Conservation (phyloP, 2,797 vertebrate genomes). For the Gymnothorax reevesii region DNA sequence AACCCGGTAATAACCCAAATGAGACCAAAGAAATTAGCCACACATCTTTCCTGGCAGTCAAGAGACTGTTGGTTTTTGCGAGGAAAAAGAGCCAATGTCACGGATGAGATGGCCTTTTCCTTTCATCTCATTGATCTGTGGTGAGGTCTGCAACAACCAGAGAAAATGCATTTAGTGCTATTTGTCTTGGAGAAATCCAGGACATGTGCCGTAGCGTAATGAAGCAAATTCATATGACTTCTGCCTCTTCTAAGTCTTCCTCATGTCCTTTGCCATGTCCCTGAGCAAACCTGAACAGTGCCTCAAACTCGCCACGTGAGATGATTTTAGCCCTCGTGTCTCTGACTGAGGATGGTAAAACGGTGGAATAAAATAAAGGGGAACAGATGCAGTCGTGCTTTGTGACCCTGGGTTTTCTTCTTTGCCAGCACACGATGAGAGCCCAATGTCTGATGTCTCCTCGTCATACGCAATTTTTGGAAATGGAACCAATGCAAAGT, state of each 20-base stretch:
- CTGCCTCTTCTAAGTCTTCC: neutral
- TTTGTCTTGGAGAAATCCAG: neutral
- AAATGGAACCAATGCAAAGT: neutral
- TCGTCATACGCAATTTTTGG: neutral
- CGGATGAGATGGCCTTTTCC: neutral
- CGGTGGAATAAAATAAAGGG: neutral
- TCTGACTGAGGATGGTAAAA: neutral
- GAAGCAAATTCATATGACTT: neutral
- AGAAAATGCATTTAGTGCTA: conserved; percentile 4
- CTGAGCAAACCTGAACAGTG: neutral
- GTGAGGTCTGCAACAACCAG: neutral
- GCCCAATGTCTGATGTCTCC: neutral
- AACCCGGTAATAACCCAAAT: neutral
- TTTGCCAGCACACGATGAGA: neutral
- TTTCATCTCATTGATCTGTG: neutral
- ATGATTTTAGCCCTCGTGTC: neutral
- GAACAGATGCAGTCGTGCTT: neutral
- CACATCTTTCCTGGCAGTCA: neutral
- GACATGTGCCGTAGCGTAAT: neutral
- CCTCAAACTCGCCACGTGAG: neutral
- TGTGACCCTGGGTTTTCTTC: neutral
- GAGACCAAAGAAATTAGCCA: neutral
- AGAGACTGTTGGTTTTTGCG: neutral
- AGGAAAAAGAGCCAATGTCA: neutral
- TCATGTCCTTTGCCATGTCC: neutral